A percentile compares a stretch with the other conserved stretches of the same genome.
Evolutionary conservation across 2,797 vertebrate species (phyloP).

Genomic region (Lutjanus argentimaculatus): DNA sequence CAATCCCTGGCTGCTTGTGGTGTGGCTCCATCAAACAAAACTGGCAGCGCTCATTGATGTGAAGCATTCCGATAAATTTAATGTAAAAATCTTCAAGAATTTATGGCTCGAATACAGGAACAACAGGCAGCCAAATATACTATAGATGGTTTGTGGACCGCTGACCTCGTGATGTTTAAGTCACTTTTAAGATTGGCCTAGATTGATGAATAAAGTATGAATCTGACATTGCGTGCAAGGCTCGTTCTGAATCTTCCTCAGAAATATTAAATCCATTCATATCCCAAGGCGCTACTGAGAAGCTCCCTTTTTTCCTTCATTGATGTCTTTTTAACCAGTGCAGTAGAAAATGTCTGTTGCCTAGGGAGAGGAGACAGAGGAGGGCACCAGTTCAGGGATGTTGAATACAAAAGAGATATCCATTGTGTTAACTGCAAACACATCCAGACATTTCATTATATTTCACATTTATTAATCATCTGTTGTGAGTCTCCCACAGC

Average conservation of each 20-base stretch:
- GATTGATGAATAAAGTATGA: conserved; percentile 60
- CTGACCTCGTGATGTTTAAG: conserved; percentile 47
- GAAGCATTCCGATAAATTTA: conserved; percentile 29
- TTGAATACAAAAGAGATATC: conserved; percentile 51
- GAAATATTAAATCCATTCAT: conserved; percentile 66
- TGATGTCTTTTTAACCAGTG: conserved; percentile 65
- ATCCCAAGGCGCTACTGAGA: conserved; percentile 53
- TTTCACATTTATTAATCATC: conserved; percentile 55
- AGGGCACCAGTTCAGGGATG: conserved; percentile 51
- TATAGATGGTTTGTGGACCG: conserved; percentile 29
- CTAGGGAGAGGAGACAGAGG: conserved; percentile 45
- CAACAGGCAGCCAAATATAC: conserved; percentile 10
- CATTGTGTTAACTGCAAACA: conserved; percentile 51
- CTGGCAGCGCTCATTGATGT: conserved; percentile 25
- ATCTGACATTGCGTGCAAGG: conserved; percentile 49
- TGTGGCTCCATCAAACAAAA: conserved; percentile 35
- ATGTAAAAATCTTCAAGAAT: conserved; percentile 32
- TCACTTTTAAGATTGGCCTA: conserved; percentile 42
- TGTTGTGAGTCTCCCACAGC: conserved; percentile 31
- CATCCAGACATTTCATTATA: conserved; percentile 54
- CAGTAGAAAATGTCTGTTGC: conserved; percentile 50
- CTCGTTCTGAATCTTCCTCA: conserved; percentile 46
- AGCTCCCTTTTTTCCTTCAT: conserved; percentile 47
- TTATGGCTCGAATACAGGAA: conserved; percentile 18
- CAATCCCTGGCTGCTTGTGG: conserved; percentile 9